Evolutionary conservation across 2,888 invertebrate species (phyloP), one percentile per base, ranked within the genome.

Genomic region (Phytoseiulus persimilis): DNA sequence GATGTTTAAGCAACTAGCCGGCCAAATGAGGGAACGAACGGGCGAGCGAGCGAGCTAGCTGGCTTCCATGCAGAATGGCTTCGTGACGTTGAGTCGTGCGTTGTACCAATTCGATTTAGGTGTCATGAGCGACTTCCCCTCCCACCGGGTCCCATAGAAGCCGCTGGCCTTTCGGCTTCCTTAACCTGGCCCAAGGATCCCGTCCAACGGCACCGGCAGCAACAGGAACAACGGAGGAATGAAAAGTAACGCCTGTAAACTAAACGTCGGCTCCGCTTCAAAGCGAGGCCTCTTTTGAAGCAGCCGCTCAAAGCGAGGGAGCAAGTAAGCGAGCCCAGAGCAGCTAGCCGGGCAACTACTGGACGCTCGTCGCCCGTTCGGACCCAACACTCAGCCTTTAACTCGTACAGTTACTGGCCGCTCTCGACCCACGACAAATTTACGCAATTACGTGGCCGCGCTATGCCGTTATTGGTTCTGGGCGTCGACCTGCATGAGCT

Each of bases 111-210:
- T 65, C 28, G 65, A 65, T 65, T 65, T 65, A 65, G 65, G 65
- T 65, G 65, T 65, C 65, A 65, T 65, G 65, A 65, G 65, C 65
- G 28, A 65, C 65, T 65, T 65, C 65, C 18, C 65, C 65, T 65
- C 65, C 65, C 65, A 65, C 65, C 65, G 65, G 65, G 65, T 65
- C 65, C 65, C 65, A 65, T 65, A 65, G 65, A 65, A 65, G 65
- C 65, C 65, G 65, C 65, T 65, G 39, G 39, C 39, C 39, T 65
- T 28, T 65, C 18, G 65, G 65, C 23, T 65, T 28, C 65, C 28
- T 65, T 28, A 65, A 65, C 23, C 65, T 65, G 65, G 39, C 5
- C 9, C 9, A 39, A 18, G 65, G 65, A 65, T 65, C 18, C 65
- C 65, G 65, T 65, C 65, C 65, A 65, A 65, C 65, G 65, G 65